Evolutionary conservation across 2,888 invertebrate genomes (phyloP), one percentile per base, ranked within the genome.

Genomic region (Tetragonisca angustula): DNA sequence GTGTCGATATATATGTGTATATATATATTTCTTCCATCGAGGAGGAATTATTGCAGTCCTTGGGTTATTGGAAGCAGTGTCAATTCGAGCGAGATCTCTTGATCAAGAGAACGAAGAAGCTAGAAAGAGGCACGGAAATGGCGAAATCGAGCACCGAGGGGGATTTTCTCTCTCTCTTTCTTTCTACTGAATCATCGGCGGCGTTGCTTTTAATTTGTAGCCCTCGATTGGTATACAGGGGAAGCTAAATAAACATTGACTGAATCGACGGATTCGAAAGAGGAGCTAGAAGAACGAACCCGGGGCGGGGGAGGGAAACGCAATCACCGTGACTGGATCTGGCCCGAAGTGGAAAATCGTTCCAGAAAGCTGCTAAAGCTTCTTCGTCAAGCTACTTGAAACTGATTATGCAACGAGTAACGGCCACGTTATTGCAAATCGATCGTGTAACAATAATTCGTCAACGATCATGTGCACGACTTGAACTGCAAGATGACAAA

Each of bases 201-300:
- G 83, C 82, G 84, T 88, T 86, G 87, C 87, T 84, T 87, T 87
- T 90, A 90, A 90, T 90, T 91, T 90, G 88, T 86, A 87, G 85
- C 83, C 86, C 85, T 88, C 81, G 86, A 82, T 80, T 70, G 84
- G 82, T 86, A 85, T 88, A 85, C 76, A 82, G 85, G 84, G 86
- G 81, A 77, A 76, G 83, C 90, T 88, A 87, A 88, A 90, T 89
- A 89, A 91, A 91, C 89, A 91, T 91, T 88, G 87, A 90, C 89
- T 83, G 83, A 87, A 85, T 89, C 87, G 91, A 87, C 90, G 88
- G 88, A 79, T 83, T 81, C 73, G 84, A 72, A 67, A 81, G 78
- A 79, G 79, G 77, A 85, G 79, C 54, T 27, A 68, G 72, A 83
- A 83, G 83, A 81, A 77, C 61, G 67, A 52, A 68, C 74, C 68